phyloP scores from a whole-genome alignment of 2,797 vertebrate species.

The Squalus acanthias region DNA sequence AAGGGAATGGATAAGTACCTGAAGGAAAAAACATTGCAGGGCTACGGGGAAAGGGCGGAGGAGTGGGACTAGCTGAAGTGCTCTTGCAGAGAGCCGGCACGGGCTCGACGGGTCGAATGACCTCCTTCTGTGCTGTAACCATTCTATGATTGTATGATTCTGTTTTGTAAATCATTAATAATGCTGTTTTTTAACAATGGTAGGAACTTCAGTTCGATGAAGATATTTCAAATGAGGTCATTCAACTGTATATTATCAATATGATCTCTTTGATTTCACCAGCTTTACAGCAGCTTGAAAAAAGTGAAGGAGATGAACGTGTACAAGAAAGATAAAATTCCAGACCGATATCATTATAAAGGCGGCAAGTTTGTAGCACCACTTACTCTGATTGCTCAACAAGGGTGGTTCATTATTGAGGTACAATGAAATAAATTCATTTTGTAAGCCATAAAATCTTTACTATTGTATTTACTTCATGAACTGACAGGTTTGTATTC shows the following conservation, averaged over 20 bases:
- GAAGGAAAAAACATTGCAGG: no score
- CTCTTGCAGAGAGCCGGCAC: no score
- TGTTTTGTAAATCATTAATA: background rate
- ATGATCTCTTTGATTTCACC: constrained; percentile 43
- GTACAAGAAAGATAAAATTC: constrained; percentile 70
- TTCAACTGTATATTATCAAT: background rate
- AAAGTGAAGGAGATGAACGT: constrained; percentile 68
- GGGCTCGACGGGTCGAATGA: no score
- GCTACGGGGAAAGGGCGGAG: no score
- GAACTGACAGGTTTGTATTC: background rate
- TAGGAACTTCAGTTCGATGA: background rate
- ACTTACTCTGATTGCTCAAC: constrained; percentile 79
- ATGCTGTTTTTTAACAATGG: no score
- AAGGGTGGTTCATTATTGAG: constrained; percentile 86
- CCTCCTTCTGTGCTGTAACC: no score
- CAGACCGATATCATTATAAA: constrained; percentile 77
- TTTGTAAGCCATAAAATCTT: background rate
- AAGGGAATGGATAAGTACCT: no score
- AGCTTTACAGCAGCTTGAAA: constrained; percentile 71
- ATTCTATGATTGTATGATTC: no score
- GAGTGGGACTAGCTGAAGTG: no score
- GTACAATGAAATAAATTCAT: constrained; percentile 51
- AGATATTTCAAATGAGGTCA: background rate
- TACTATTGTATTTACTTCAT: background rate
- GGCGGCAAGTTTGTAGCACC: constrained; percentile 81